phyloP scores from a whole-genome alignment of 2,113 vertebrate genomes.

The Microcebus murinus region DNA sequence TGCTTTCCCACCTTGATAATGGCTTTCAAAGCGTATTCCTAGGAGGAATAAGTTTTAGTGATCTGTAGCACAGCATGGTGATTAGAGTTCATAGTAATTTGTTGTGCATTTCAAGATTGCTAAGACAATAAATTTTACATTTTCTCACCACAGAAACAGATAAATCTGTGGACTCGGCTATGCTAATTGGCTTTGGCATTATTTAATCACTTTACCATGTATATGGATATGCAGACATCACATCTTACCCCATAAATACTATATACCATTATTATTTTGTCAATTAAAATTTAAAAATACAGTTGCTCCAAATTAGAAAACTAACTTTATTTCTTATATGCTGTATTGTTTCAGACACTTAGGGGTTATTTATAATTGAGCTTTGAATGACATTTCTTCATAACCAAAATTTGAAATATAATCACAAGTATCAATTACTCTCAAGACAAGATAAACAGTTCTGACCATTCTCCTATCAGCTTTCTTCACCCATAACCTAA shows the following conservation, averaged over 20 bases:
- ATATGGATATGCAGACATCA: not conserved
- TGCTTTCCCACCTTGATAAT: not conserved
- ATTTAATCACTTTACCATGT: not conserved
- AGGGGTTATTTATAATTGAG: not conserved
- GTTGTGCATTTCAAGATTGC: not conserved
- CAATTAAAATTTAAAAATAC: not conserved
- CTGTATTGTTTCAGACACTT: not conserved
- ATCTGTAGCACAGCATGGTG: not conserved
- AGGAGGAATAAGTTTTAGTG: not conserved
- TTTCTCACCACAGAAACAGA: not conserved
- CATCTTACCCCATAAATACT: not conserved
- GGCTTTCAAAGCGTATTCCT: not conserved
- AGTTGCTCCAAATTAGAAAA: no score
- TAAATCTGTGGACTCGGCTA: not conserved
- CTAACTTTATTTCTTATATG: not conserved
- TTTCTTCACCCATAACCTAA: not conserved
- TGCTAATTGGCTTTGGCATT: not conserved
- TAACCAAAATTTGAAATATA: not conserved
- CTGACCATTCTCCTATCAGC: not conserved
- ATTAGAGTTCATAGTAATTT: not conserved
- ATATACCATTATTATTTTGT: not conserved
- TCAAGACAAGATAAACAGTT: not conserved
- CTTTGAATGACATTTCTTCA: not conserved
- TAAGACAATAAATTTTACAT: not conserved
- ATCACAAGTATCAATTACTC: not conserved